These are phyloP conservation scores for Cephalophus harveyi DNA, from an alignment of 2,113 vertebrate genomes.

Conservation along the genomic window DNA sequence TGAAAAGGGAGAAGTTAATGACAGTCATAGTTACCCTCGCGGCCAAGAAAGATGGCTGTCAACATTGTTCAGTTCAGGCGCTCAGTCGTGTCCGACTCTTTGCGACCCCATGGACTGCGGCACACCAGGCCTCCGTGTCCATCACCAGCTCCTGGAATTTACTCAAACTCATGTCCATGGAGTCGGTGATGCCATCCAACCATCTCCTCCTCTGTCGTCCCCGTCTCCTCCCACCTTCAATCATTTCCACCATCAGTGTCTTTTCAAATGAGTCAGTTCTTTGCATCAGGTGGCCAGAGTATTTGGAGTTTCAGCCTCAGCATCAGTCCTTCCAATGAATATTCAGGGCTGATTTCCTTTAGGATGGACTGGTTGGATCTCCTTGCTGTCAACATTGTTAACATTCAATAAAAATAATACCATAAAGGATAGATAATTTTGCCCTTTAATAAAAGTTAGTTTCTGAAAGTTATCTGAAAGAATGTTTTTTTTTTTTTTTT, in stretches of 20 bases:
- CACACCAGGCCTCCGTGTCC: background rate
- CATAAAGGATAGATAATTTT: background rate
- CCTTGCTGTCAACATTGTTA: background rate
- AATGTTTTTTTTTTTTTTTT: background rate
- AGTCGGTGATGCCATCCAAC: background rate
- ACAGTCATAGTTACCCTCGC: background rate
- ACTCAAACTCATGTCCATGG: background rate
- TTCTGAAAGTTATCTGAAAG: slow-evolving; percentile 11
- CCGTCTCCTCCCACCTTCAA: background rate
- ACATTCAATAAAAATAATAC: background rate
- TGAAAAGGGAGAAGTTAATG: background rate
- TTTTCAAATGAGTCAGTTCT: background rate
- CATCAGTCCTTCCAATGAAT: background rate
- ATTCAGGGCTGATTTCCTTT: background rate
- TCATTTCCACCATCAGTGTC: background rate
- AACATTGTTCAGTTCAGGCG: background rate
- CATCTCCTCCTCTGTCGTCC: background rate
- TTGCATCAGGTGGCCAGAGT: background rate
- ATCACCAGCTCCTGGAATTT: background rate
- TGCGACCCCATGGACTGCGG: background rate
- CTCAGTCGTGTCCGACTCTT: background rate
- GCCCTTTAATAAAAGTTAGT: background rate
- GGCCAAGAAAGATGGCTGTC: background rate
- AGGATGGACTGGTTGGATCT: background rate
- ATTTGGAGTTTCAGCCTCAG: background rate